A percentile compares a stretch with the other conserved stretches of the same genome.
Evolutionary conservation across 2,113 vertebrate genomes (phyloP).

Genomic region (Synodontis membranacea): DNA sequence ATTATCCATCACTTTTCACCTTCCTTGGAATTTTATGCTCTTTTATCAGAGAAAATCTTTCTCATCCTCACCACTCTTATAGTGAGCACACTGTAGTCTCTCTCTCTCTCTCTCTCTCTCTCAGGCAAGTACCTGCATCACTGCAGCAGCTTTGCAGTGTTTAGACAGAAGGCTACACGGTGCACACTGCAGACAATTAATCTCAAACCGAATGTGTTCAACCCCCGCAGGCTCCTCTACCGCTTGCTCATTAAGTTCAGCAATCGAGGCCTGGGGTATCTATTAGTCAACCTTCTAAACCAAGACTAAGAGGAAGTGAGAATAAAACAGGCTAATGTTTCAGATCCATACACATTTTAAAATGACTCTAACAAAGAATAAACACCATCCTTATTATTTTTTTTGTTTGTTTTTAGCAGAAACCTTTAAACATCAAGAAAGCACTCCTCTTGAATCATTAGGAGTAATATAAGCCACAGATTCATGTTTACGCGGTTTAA

Average conservation of each 20-base stretch:
- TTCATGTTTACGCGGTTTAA: slow-evolving; percentile 22
- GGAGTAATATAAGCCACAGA: slow-evolving; percentile 1
- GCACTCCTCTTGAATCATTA: not conserved
- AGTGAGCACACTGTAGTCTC: not conserved
- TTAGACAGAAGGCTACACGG: slow-evolving; percentile 56
- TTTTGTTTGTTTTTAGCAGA: not conserved
- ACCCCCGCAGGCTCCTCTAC: slow-evolving; percentile 43
- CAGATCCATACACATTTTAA: slow-evolving; percentile 9
- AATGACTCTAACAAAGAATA: not conserved
- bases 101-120: slow-evolving; percentile 3
- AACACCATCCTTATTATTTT: no score
- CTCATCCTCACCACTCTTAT: not conserved
- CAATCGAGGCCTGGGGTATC: slow-evolving; percentile 28
- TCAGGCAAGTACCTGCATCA: slow-evolving; percentile 39
- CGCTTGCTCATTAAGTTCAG: slow-evolving; percentile 46
- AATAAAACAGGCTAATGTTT: slow-evolving; percentile 14
- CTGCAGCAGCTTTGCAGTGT: slow-evolving; percentile 57
- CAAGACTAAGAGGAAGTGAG: slow-evolving; percentile 14
- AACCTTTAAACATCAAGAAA: not conserved
- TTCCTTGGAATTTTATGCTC: not conserved
- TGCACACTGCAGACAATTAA: slow-evolving; percentile 54
- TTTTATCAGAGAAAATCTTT: not conserved
- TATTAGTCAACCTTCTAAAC: slow-evolving; percentile 45
- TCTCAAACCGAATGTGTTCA: slow-evolving; percentile 55
- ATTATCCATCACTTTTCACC: not conserved